Percentiles rank a stretch among this genome's conserved stretches.
Evolutionary conservation across 2,113 vertebrate genomes (phyloP).

Genomic region (Hyaena hyaena): DNA sequence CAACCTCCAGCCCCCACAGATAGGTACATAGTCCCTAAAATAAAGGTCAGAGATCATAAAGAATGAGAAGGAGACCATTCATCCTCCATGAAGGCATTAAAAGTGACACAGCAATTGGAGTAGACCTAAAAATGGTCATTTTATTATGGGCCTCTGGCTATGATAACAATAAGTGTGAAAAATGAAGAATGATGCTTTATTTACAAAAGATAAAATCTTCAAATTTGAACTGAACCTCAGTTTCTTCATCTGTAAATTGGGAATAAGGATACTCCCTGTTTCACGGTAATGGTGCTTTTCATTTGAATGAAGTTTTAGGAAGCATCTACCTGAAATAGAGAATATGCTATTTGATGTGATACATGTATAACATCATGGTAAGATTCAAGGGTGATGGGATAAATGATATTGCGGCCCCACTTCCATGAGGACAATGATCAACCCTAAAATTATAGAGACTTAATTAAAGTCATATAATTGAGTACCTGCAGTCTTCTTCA

Average conservation of each 20-base stretch:
- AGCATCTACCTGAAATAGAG: neutral
- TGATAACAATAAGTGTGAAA: neutral
- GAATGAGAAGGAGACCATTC: neutral
- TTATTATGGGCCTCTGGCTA: neutral
- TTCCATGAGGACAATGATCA: slow-evolving; percentile 44
- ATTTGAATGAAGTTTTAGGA: neutral
- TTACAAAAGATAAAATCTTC: slow-evolving; percentile 17
- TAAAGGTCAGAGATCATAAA: neutral
- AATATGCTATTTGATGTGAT: neutral
- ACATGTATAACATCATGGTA: neutral
- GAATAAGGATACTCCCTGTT: neutral
- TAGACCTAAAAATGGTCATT: neutral
- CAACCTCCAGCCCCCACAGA: neutral
- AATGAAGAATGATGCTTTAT: neutral
- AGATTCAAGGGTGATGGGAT: neutral
- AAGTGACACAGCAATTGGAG: neutral
- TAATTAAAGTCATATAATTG: slow-evolving; percentile 25
- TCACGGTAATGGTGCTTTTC: neutral
- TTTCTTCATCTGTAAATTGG: neutral
- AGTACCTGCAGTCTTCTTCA: neutral
- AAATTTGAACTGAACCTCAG: neutral
- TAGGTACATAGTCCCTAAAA: neutral
- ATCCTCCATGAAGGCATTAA: neutral
- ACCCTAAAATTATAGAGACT: neutral
- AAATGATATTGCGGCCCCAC: neutral